Evolutionary conservation across 2,113 vertebrate species (phyloP).

Genomic region (Erpornis zantholeuca): DNA sequence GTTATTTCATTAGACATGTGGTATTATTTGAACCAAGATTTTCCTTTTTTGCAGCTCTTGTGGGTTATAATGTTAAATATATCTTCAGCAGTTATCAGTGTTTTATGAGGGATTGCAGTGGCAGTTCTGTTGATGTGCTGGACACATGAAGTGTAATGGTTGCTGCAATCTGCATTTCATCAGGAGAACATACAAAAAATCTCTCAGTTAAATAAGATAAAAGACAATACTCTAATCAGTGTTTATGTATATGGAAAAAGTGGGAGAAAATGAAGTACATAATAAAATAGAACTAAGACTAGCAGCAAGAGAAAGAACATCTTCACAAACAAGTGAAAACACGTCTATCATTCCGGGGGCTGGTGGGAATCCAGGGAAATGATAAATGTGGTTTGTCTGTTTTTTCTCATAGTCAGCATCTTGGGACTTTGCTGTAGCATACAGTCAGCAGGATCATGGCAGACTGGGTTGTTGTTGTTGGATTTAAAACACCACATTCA

Average conservation of each 20-base stretch:
- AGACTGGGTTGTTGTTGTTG: slow-evolving; percentile 33
- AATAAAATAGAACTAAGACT: not conserved
- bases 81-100: not conserved
- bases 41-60: not conserved
- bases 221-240: not conserved
- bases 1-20: not conserved
- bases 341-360: not conserved
- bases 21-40: not conserved
- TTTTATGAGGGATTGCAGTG: not conserved
- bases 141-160: not conserved
- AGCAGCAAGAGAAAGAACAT: not conserved
- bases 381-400: slow-evolving; percentile 24
- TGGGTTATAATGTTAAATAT: not conserved
- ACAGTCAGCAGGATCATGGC: slow-evolving; percentile 12
- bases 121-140: not conserved
- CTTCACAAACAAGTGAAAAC: not conserved
- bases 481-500: not conserved
- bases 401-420: slow-evolving; percentile 50
- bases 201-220: not conserved
- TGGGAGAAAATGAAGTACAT: not conserved
- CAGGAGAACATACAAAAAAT: not conserved
- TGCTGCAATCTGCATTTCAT: not conserved
- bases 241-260: not conserved
- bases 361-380: not conserved
- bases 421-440: not conserved